Conservation (phyloP, 2,797 vertebrate species). For the Calcarius lapponicus region DNA sequence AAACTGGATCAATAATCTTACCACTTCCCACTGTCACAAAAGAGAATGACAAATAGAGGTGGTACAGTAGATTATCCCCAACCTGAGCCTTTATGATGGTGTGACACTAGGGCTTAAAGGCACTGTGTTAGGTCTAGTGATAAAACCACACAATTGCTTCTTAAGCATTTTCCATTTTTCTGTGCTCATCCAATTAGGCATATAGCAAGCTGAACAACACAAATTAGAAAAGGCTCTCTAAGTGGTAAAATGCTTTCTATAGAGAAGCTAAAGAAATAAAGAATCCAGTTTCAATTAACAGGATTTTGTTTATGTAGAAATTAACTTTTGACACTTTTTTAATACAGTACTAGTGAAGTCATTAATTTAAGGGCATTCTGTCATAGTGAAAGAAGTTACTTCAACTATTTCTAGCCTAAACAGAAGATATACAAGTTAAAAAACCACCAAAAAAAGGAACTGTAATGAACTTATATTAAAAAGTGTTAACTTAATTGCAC, state of each 20-base stretch:
- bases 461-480: not conserved
- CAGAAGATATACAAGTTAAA: not conserved
- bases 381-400: not conserved
- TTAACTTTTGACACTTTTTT: not conserved
- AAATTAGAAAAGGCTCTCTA: not conserved
- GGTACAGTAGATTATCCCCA: not conserved
- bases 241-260: not conserved
- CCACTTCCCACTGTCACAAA: not conserved
- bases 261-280: not conserved
- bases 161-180: not conserved
- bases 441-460: not conserved
- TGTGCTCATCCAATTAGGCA: not conserved
- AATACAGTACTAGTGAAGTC: not conserved
- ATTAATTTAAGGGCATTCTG: not conserved
- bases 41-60: not conserved
- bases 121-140: not conserved
- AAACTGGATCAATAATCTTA: not conserved
- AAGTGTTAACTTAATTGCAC: not conserved
- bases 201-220: not conserved
- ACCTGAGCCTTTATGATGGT: not conserved
- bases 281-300: not conserved
- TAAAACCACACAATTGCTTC: not conserved
- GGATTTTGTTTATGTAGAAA: not conserved
- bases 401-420: not conserved
- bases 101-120: not conserved